phyloP scores from a whole-genome alignment of 2,888 invertebrate species.

The Drosophila cognata region DNA sequence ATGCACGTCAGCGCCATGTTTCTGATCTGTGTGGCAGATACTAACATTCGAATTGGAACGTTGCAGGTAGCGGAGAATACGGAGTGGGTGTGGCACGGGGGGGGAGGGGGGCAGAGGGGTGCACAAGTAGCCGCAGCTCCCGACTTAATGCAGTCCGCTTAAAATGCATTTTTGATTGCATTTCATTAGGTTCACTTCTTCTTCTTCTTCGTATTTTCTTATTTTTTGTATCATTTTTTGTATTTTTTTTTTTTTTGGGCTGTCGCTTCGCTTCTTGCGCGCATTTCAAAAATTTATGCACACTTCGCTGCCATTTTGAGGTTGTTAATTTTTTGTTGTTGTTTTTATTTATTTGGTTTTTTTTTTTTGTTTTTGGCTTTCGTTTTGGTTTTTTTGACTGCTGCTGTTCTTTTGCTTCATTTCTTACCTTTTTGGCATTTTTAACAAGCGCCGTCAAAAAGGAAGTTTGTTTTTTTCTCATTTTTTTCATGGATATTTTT shows the following conservation, averaged over 20 bases:
- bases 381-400: slow-evolving; percentile 13
- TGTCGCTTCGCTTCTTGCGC: slow-evolving; percentile 54
- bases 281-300: slow-evolving; percentile 79
- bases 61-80: slow-evolving; percentile 9
- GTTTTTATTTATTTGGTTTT: slow-evolving; percentile 21
- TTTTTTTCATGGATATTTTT: not conserved
- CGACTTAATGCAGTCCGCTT: slow-evolving; percentile 73
- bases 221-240: slow-evolving; percentile 17
- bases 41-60: slow-evolving; percentile 48
- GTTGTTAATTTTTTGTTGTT: slow-evolving; percentile 69
- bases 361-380: slow-evolving; percentile 17
- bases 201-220: slow-evolving; percentile 26
- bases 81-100: not conserved
- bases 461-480: slow-evolving; percentile 62
- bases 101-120: too few species aligned
- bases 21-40: slow-evolving; percentile 70
- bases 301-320: slow-evolving; percentile 77
- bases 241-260: slow-evolving; percentile 25
- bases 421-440: slow-evolving; percentile 63
- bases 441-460: slow-evolving; percentile 80
- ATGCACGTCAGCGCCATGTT: slow-evolving; percentile 67
- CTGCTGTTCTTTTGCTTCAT: slow-evolving; percentile 52
- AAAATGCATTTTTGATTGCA: slow-evolving; percentile 80
- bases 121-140: slow-evolving; percentile 34
- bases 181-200: slow-evolving; percentile 66